phyloP scores from a whole-genome alignment of 2,113 vertebrate genomes.

The Hypomesus transpacificus region DNA sequence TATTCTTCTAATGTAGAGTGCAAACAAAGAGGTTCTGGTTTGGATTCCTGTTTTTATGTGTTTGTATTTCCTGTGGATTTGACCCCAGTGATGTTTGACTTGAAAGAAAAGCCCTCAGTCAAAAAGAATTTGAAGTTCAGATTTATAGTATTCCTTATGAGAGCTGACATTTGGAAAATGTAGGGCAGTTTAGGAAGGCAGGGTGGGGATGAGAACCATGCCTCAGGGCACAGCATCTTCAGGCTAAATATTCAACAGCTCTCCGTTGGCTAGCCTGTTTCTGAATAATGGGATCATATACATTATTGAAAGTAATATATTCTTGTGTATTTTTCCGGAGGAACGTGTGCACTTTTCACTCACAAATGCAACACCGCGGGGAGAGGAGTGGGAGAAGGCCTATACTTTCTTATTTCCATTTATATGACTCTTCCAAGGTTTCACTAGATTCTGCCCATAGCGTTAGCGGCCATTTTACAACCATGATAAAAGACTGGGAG shows the following conservation, averaged over 20 bases:
- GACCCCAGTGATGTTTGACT: constrained; percentile 4
- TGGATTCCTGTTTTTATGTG: not conserved
- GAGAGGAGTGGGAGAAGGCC: constrained; percentile 7
- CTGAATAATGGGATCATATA: constrained; percentile 45
- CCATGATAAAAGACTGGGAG: constrained; percentile 30
- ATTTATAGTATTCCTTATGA: constrained; percentile 18
- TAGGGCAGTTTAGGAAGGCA: not conserved
- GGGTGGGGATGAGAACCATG: not conserved
- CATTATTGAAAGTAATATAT: constrained; percentile 54
- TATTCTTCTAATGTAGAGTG: constrained; percentile 26
- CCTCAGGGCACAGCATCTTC: not conserved
- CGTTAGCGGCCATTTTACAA: constrained; percentile 31
- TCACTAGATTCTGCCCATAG: constrained; percentile 37
- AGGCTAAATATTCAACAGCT: constrained; percentile 38
- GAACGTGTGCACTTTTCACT: constrained; percentile 39
- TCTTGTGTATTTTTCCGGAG: constrained; percentile 44
- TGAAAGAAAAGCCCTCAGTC: too few relatives aligned
- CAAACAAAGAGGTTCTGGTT: constrained; percentile 29
- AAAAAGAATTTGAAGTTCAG: constrained; percentile 21
- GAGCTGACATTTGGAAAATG: not conserved
- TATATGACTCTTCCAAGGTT: constrained; percentile 50
- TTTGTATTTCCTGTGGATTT: too few relatives aligned
- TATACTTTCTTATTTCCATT: constrained; percentile 48
- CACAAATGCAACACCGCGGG: constrained; percentile 4
- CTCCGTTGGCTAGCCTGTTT: constrained; percentile 31